A percentile compares a stretch with the other conserved stretches of the same genome.
These are phyloP conservation scores for Ophion ellenae DNA, from an alignment of 2,888 invertebrate genomes.

Conservation along the genomic window DNA sequence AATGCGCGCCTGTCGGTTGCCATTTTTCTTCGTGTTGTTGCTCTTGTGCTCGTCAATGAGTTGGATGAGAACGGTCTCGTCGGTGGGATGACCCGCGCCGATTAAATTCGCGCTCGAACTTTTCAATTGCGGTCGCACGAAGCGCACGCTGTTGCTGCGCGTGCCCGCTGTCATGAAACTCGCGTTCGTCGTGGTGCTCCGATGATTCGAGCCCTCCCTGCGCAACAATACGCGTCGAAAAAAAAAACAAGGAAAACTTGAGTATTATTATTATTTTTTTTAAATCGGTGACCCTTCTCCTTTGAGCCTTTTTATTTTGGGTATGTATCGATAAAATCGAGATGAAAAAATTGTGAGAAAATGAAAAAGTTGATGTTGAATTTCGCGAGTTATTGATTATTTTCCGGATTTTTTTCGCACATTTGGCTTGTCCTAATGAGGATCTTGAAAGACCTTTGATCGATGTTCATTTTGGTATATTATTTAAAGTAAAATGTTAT, in stretches of 20 bases:
- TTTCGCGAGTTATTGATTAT: too few relatives aligned
- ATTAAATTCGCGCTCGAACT: conserved; percentile 47
- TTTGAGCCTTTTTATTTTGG: too few relatives aligned
- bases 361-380: too few relatives aligned
- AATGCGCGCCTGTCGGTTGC: conserved; percentile 47
- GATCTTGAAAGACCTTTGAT: too few relatives aligned
- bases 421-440: too few relatives aligned
- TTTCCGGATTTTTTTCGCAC: too few relatives aligned
- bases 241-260: neutral
- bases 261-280: neutral
- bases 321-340: too few relatives aligned
- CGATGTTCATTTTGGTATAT: too few relatives aligned
- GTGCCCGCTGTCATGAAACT: conserved; percentile 61
- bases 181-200: conserved; percentile 73
- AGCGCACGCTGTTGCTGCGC: conserved; percentile 57
- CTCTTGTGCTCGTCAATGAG: conserved; percentile 59
- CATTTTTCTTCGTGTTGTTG: conserved; percentile 53
- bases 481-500: too few relatives aligned
- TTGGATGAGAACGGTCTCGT: conserved; percentile 58
- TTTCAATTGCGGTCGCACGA: conserved; percentile 57
- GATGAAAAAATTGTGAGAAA: too few relatives aligned
- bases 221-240: neutral
- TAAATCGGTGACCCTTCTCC: too few relatives aligned
- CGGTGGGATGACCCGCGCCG: conserved; percentile 36
- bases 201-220: conserved; percentile 76